Percentiles rank a stretch among this genome's conserved stretches.
Evolutionary conservation across 2,113 vertebrate species (phyloP).

Genomic region (Propithecus coquereli): DNA sequence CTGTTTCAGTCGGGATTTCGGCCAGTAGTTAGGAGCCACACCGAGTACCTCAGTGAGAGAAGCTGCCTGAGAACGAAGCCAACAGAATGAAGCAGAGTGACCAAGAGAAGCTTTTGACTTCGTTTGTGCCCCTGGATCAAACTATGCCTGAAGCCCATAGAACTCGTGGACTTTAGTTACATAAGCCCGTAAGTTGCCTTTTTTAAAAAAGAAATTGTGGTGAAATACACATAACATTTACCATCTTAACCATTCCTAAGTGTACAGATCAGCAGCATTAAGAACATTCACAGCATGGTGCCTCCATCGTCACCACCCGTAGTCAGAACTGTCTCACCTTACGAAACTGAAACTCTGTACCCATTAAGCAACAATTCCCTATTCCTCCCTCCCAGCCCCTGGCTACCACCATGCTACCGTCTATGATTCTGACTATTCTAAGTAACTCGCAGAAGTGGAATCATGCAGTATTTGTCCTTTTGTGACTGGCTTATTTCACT

Average conservation of each 20-base stretch:
- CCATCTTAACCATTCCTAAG: background rate
- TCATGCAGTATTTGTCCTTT: rapidly evolving
- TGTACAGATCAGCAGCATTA: no score
- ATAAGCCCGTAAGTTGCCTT: rapidly evolving
- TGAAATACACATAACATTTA: background rate
- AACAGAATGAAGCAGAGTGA: background rate
- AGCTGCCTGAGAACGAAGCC: background rate
- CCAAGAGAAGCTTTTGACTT: rapidly evolving
- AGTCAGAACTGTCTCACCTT: no score
- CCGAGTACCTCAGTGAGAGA: rapidly evolving
- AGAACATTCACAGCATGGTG: no score
- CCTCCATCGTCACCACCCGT: no score
- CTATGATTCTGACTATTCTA: background rate
- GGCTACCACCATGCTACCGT: no score
- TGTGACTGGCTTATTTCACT: background rate
- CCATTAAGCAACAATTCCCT: no score
- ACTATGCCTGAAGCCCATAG: background rate
- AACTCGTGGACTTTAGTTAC: background rate
- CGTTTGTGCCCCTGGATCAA: background rate
- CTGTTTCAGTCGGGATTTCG: no score
- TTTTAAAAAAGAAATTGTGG: background rate
- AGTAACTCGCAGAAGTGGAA: background rate
- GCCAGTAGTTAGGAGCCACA: background rate
- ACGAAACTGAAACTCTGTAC: no score
- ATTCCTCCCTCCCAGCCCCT: no score